Conservation (phyloP, 1,140 invertebrate genomes). For the Caenorhabditis briggsae region DNA sequence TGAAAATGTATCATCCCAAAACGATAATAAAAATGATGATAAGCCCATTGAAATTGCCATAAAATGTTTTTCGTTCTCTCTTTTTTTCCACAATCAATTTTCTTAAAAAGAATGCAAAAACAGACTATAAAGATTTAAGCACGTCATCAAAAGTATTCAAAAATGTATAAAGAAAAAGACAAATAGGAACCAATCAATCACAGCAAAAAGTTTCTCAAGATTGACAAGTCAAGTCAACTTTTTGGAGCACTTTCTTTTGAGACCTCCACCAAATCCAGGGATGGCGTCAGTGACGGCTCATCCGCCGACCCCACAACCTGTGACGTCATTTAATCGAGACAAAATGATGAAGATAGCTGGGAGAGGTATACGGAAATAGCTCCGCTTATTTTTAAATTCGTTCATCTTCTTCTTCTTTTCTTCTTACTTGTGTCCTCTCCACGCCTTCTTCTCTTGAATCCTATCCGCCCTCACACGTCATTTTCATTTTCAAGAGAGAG, state of each 20-base stretch:
- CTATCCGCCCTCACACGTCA: slow-evolving; percentile 22
- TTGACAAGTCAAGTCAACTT: slow-evolving; percentile 14
- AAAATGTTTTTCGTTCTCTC: neutral
- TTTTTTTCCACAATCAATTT: neutral
- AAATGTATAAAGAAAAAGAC: neutral
- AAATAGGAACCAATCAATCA: slow-evolving; percentile 27
- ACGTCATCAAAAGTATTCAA: neutral
- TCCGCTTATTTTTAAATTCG: slow-evolving; percentile 54
- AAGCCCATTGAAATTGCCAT: neutral
- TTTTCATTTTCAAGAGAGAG: neutral
- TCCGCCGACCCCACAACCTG: neutral
- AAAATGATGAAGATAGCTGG: slow-evolving; percentile 32
- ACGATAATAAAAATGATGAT: neutral
- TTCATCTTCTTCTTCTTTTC: slow-evolving; percentile 13
- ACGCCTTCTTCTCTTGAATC: neutral
- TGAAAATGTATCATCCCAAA: neutral
- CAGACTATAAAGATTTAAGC: neutral
- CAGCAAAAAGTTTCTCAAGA: neutral
- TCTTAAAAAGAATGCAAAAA: neutral
- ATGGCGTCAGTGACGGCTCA: slow-evolving; percentile 33
- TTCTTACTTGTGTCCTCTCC: slow-evolving; percentile 10
- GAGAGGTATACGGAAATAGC: slow-evolving; percentile 36
- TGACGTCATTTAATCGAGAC: slow-evolving; percentile 41
- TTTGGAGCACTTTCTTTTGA: neutral
- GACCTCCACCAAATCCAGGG: neutral